phyloP scores from a whole-genome alignment of 2,113 vertebrate species.

The Heloderma charlesbogerti region DNA sequence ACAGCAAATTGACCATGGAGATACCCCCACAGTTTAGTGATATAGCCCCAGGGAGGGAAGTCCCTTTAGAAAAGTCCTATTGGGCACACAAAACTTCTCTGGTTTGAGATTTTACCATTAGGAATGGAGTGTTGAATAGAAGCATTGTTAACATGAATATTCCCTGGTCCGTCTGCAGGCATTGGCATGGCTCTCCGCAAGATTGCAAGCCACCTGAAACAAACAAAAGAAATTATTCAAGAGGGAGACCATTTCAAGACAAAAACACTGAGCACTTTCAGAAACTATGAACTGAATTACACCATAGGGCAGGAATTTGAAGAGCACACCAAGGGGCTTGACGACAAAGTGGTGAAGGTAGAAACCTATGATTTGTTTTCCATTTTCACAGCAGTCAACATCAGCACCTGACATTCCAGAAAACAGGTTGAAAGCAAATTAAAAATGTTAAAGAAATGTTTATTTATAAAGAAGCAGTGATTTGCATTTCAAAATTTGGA shows the following conservation, averaged over 20 bases:
- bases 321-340: slow-evolving; percentile 90
- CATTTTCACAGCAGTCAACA: not conserved
- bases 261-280: slow-evolving; percentile 92
- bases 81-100: not conserved
- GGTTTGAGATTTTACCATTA: not conserved
- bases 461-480: slow-evolving; percentile 39
- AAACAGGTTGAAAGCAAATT: slow-evolving; percentile 8
- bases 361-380: not conserved
- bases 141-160: slow-evolving; percentile 34
- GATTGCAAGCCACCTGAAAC: slow-evolving; percentile 87
- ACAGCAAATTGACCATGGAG: no score
- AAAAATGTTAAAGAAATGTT: slow-evolving; percentile 22
- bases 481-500: slow-evolving; percentile 31
- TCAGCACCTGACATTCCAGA: not conserved
- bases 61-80: not conserved
- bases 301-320: slow-evolving; percentile 93
- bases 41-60: not conserved
- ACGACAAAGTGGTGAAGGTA: slow-evolving; percentile 88
- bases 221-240: slow-evolving; percentile 92
- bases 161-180: slow-evolving; percentile 75
- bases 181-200: slow-evolving; percentile 97
- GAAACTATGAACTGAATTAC: slow-evolving; percentile 92
- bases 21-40: no score
- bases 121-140: slow-evolving; percentile 32
- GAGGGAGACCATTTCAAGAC: slow-evolving; percentile 90